Conservation (phyloP, 2,888 invertebrate species). For the Dione juno region DNA sequence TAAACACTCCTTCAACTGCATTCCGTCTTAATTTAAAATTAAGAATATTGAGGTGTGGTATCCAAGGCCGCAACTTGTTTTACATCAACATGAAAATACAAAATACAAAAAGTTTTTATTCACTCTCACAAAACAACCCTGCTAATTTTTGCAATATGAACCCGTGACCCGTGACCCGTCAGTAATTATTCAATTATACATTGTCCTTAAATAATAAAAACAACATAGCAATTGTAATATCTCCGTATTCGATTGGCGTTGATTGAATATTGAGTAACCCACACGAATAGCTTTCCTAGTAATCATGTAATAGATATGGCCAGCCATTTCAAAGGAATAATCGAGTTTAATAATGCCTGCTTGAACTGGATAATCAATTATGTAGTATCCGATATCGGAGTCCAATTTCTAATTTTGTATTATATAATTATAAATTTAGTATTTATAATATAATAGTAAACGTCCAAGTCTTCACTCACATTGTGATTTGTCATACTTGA, state of each 20-base stretch:
- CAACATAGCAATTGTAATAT: constrained; percentile 14
- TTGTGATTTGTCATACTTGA: too few species aligned
- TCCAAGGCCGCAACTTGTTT: too few species aligned
- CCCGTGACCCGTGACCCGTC: too few species aligned
- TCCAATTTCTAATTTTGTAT: constrained; percentile 7
- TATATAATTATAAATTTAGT: too few species aligned
- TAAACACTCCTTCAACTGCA: too few species aligned
- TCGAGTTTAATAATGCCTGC: constrained; percentile 14
- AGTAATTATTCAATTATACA: not conserved
- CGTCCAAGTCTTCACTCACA: too few species aligned
- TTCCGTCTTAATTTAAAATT: too few species aligned
- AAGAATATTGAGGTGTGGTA: too few species aligned
- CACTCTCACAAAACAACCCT: too few species aligned
- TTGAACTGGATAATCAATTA: constrained; percentile 17
- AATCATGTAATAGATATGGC: constrained; percentile 43
- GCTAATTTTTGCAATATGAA: too few species aligned
- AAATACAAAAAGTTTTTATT: too few species aligned
- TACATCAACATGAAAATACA: too few species aligned
- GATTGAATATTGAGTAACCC: constrained; percentile 24
- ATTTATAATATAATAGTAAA: not conserved
- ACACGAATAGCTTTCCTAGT: constrained; percentile 46
- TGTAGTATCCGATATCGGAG: constrained; percentile 7
- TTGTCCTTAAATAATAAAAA: not conserved
- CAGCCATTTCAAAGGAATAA: constrained; percentile 35
- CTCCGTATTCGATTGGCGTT: constrained; percentile 17